Base-by-base conservation (phyloP, 1,140 invertebrate genomes). In the Arctopsyche grandis region DNA sequence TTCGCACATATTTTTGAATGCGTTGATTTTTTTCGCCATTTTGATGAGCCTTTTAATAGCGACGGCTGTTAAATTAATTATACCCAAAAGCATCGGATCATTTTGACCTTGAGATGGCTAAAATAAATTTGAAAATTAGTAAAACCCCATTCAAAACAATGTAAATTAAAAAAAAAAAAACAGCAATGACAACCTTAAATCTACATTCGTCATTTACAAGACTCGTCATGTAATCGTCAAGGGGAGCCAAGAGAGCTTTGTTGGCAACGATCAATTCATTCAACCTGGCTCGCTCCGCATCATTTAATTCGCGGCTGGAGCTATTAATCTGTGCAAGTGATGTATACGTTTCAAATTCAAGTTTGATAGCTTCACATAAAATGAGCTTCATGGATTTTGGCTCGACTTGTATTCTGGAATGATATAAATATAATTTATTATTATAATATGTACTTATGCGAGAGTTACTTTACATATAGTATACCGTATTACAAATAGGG, bases 11-110 rank as follows among this genome's bases (percentile, higher is more conserved):
- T 93, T 95, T 85, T 94, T 95, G 85, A 97, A 98, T 22, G 92
- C 93, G 82, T 91, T 93, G 46, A 97, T 95, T 85, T 95, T 95
- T 84, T 97, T 97, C 0, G 95, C 93, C 93, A 97, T 97, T 86
- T 96, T 96, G 83, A 98, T 97, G 21, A 98, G 88, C 46, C 96
- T 89, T 75, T 96, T 88, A 81, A 98, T 97, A 1, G 96, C 96
- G 76, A 97, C 92, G 1, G 97, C 96, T 0, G 96, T 97, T 84
- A 98, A 89, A 87, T 97, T 97, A 69, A 97, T 95, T 5, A 97
- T 93, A 83, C 94, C 94, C 60, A 96, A 87, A 0, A 97, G 86
- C 44, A 91, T 90, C 0, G 94, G 94, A 86, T 95, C 93, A 48
- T 91, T 90, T 76, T 90, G 88, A 63, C 88, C 89, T 74, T 90